Conservation (phyloP, 2,797 vertebrate species). For the Sciurus carolinensis region DNA sequence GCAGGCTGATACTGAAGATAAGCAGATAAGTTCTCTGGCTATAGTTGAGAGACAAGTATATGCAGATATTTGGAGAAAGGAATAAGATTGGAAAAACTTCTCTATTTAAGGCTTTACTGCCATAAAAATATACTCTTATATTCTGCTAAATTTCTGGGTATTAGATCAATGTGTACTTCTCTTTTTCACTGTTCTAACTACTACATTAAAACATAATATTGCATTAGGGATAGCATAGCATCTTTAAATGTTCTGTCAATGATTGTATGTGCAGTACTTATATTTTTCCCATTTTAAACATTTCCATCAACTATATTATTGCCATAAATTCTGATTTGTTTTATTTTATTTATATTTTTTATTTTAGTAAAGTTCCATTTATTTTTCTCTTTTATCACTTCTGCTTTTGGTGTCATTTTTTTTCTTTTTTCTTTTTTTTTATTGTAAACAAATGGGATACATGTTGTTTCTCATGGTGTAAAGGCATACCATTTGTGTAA, state of each 20-base stretch:
- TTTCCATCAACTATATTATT: background rate
- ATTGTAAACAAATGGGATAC: too few species aligned
- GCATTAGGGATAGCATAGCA: background rate
- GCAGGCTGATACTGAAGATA: background rate
- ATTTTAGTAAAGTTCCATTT: too few species aligned
- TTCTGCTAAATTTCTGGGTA: background rate
- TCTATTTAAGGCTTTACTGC: background rate
- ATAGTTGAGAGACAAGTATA: background rate
- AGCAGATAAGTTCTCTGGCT: background rate
- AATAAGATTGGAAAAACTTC: background rate
- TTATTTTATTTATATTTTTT: background rate
- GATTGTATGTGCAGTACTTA: background rate
- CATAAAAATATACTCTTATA: background rate
- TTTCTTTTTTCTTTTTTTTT: too few species aligned
- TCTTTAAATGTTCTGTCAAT: background rate
- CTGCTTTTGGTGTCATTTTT: too few species aligned
- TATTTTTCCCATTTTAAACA: conserved; percentile 1
- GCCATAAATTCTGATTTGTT: background rate
- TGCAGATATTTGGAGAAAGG: background rate
- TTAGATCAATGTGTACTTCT: background rate
- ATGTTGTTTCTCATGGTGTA: too few species aligned
- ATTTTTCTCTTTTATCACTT: too few species aligned
- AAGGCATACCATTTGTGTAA: too few species aligned
- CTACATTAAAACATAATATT: background rate
- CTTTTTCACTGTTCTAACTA: background rate